phyloP scores from a whole-genome alignment of 2,797 vertebrate species.

The Epinephelus awoara region DNA sequence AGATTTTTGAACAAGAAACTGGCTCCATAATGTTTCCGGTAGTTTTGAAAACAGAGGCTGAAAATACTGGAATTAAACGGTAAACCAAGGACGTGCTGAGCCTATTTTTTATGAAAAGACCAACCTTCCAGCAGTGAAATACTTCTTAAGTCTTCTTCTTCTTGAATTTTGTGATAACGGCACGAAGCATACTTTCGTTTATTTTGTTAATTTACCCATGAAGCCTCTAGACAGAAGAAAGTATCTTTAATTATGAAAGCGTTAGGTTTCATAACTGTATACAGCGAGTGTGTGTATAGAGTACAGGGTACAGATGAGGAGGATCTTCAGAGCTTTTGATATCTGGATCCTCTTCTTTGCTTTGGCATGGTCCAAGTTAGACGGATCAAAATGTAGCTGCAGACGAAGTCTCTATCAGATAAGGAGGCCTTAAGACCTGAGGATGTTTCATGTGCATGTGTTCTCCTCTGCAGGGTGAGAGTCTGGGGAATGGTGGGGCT shows the following conservation, averaged over 20 bases:
- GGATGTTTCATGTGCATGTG: slow-evolving; percentile 56
- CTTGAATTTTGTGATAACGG: background rate
- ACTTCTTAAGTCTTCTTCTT: background rate
- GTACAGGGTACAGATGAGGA: slow-evolving; percentile 19
- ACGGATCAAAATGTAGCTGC: slow-evolving; percentile 50
- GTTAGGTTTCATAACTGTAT: slow-evolving; percentile 22
- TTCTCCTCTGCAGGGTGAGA: slow-evolving; percentile 38
- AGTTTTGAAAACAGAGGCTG: no score
- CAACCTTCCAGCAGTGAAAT: no score
- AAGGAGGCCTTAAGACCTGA: slow-evolving; percentile 42
- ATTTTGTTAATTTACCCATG: background rate
- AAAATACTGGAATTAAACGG: no score
- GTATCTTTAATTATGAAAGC: slow-evolving; percentile 22
- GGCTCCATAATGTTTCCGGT: no score
- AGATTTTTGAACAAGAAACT: no score
- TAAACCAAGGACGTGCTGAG: no score
- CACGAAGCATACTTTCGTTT: background rate
- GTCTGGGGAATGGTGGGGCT: slow-evolving; percentile 31
- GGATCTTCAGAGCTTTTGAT: slow-evolving; percentile 44
- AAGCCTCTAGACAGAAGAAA: slow-evolving; percentile 4
- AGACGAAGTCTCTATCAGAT: slow-evolving; percentile 70
- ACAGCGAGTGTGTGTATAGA: slow-evolving; percentile 15
- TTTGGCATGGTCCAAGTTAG: slow-evolving; percentile 52
- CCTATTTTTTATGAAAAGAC: no score
- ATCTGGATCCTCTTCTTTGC: slow-evolving; percentile 44